phyloP scores from a whole-genome alignment of 2,113 vertebrate genomes.

The Oriolus oriolus region DNA sequence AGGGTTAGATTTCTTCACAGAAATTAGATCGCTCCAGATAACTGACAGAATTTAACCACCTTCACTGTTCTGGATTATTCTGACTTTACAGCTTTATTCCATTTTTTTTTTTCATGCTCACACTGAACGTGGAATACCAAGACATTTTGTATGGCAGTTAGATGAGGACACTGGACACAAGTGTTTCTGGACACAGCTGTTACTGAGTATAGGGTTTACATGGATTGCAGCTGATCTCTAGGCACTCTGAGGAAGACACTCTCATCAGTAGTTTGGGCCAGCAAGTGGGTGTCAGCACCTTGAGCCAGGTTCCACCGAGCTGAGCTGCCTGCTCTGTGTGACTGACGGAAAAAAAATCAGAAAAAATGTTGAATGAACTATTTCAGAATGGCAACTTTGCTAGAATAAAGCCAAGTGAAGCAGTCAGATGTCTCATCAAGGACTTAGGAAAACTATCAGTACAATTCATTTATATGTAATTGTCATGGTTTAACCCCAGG shows the following conservation, averaged over 20 bases:
- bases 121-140: not conserved
- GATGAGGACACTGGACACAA: not conserved
- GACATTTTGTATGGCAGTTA: not conserved
- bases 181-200: not conserved
- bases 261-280: not conserved
- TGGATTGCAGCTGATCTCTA: not conserved
- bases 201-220: not conserved
- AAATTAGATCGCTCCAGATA: not conserved
- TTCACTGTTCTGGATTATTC: not conserved
- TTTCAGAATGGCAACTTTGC: not conserved
- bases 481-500: not conserved
- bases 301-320: rapidly evolving
- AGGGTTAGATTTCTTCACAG: not conserved
- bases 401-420: not conserved
- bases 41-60: not conserved
- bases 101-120: not conserved
- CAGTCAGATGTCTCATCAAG: not conserved
- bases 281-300: not conserved
- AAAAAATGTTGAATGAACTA: not conserved
- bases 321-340: not conserved
- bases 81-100: not conserved
- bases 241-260: not conserved
- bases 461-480: not conserved
- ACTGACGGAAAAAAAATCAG: not conserved
- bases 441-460: not conserved